Conservation (phyloP, 2,797 vertebrate genomes). For the Ispidina lecontei region DNA sequence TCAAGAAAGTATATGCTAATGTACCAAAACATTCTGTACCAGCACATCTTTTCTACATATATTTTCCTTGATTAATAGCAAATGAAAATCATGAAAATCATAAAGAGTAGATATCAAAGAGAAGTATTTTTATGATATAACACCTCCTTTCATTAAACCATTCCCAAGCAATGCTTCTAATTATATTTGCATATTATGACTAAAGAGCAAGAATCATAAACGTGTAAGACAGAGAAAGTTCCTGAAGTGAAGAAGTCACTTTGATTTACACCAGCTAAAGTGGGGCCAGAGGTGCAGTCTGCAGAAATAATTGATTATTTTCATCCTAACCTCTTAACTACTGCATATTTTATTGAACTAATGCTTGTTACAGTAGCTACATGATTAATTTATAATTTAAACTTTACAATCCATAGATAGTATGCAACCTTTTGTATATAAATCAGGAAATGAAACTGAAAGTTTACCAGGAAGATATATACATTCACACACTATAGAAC, state of each 20-base stretch:
- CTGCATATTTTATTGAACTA: conserved; percentile 62
- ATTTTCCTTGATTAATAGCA: neutral
- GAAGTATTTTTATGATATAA: neutral
- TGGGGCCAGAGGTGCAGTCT: neutral
- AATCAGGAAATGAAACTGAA: conserved; percentile 68
- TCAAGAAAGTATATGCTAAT: neutral
- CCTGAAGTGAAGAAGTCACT: neutral
- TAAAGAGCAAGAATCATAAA: conserved; percentile 10
- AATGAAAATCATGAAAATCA: neutral
- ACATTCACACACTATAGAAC: conserved; percentile 64
- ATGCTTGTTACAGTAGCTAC: conserved; percentile 70
- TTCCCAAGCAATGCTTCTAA: conserved; percentile 25
- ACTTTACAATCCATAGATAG: conserved; percentile 50
- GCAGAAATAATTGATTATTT: conserved; percentile 60
- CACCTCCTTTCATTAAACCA: neutral
- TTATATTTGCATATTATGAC: conserved; percentile 16
- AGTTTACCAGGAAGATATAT: conserved; percentile 74
- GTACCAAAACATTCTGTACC: neutral
- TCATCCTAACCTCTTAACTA: conserved; percentile 50
- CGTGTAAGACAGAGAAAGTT: neutral
- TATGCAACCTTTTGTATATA: conserved; percentile 59
- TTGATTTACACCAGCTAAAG: conserved; percentile 29
- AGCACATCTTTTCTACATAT: neutral
- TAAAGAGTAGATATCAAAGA: neutral
- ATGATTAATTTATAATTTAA: conserved; percentile 68